Evolutionary conservation across 2,888 invertebrate species (phyloP), one percentile per base, ranked within the genome.

Genomic region (Drosophila formosana): DNA sequence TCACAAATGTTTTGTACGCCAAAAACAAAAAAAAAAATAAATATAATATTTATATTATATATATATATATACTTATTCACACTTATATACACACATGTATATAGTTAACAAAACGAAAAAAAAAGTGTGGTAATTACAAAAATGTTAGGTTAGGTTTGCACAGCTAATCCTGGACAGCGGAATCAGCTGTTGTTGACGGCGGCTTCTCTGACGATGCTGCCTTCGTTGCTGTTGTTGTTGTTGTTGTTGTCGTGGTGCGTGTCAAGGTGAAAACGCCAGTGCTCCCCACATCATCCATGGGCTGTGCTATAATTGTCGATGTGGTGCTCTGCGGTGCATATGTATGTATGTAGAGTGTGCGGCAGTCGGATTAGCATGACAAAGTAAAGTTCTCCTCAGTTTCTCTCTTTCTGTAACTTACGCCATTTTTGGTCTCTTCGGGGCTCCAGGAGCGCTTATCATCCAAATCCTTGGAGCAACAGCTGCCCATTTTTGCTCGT

Each of bases 371-470:
- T 32, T 23, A 45, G 45, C 45, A 45, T 45, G 9, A 2, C 6
- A 30, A 23, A 25, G 8, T 37, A 3, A 1, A 9, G 11, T 25
- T 26, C 23, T 26, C 8, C 18, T 18, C 18, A 18, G 18, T 18
- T 18, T 5, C 1, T 6, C 11, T 23, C 32, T 32, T 30, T 25
- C 4, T 11, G 37, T 11, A 3, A 66, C 88, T 71, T 83, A 90
- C 90, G 66, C 82, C 90, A 74, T 90, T 90, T 66, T 91, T 90
- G 51, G 86, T 80, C 60, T 90, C 89, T 13, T 89, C 80, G 53
- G 90, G 90, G 67, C 91, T 90, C 90, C 91, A 90, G 32, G 90
- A 90, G 52, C 86, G 90, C 68, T 90, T 88, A 30, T 86, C 86
- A 60, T 91, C 91, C 58, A 86, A 66, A 76, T 91, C 90, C 77